A percentile compares a stretch with the other conserved stretches of the same genome.
Conservation (phyloP, 1,140 invertebrate species). For the Paracyclopina nana region DNA sequence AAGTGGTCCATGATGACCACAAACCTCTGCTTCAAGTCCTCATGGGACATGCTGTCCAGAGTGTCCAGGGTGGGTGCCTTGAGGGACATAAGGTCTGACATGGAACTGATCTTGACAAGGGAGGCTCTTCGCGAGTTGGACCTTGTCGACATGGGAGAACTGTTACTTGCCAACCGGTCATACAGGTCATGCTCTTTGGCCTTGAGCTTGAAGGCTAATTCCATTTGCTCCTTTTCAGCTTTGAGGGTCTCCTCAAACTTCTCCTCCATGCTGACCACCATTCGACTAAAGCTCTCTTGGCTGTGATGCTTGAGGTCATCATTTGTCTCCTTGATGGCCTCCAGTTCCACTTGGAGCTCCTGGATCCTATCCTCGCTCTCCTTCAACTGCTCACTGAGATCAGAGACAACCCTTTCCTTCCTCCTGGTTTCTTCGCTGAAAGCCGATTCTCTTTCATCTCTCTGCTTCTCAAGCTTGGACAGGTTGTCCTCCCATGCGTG, state of each 20-base stretch:
- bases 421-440: background rate
- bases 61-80: no score
- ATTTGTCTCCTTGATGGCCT: background rate
- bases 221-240: no score
- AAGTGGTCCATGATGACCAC: no score
- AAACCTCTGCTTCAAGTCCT: no score
- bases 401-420: background rate
- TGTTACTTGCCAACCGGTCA: no score
- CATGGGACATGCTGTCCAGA: no score
- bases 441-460: background rate
- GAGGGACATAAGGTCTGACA: no score
- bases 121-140: no score
- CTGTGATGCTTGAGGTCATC: background rate
- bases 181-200: no score
- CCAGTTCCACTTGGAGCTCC: background rate
- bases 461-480: background rate
- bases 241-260: background rate
- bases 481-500: background rate
- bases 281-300: background rate
- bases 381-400: conserved; percentile 22
- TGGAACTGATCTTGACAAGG: no score
- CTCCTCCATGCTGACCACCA: background rate
- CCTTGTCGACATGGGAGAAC: no score
- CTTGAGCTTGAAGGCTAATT: no score
- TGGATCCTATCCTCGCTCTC: conserved; percentile 23